phyloP scores from a whole-genome alignment of 1,140 invertebrate genomes.

The Lineus longissimus region DNA sequence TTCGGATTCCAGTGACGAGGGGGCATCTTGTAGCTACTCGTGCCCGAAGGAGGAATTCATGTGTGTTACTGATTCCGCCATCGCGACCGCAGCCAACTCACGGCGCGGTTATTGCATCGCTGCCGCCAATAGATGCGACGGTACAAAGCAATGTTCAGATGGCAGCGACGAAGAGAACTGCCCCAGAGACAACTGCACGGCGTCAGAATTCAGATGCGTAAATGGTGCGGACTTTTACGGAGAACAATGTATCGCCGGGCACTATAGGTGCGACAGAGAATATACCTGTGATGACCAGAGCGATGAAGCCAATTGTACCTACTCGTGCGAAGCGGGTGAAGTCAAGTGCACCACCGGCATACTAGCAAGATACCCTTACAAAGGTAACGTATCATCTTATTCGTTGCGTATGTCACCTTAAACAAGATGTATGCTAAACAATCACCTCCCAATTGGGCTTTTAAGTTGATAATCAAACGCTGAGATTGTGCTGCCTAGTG shows the following conservation, averaged over 20 bases:
- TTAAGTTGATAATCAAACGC: no score
- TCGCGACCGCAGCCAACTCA: no score
- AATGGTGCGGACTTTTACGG: neutral
- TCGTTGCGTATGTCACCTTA: no score
- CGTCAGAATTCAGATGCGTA: neutral
- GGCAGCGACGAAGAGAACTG: neutral
- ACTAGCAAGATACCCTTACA: neutral
- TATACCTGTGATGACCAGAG: neutral
- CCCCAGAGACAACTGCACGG: neutral
- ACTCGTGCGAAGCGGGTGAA: neutral
- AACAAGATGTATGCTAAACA: no score
- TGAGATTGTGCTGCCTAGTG: no score
- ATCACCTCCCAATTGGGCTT: no score
- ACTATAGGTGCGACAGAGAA: neutral
- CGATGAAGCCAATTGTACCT: neutral
- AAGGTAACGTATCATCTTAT: neutral
- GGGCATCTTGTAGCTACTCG: neutral
- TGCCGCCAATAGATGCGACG: neutral
- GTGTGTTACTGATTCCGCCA: neutral
- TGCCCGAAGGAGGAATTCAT: conserved; percentile 3
- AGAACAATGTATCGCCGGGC: neutral
- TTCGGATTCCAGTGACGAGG: conserved; percentile 13
- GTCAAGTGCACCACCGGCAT: neutral
- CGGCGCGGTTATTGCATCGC: neutral
- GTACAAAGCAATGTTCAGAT: neutral